Conservation (phyloP, 2,113 vertebrate species). For the Eptesicus fuscus region DNA sequence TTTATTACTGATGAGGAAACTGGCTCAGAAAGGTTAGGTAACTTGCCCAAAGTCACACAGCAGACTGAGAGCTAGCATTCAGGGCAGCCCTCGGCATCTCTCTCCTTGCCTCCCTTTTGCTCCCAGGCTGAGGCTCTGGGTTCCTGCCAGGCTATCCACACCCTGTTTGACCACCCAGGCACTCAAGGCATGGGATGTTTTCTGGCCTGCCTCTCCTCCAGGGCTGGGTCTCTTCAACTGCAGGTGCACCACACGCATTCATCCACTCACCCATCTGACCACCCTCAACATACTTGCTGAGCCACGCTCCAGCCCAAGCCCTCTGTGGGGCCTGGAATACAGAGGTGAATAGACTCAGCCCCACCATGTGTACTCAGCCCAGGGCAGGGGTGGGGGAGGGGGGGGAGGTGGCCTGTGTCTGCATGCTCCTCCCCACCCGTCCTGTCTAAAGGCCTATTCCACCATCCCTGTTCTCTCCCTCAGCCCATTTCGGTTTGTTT, state of each 20-base stretch:
- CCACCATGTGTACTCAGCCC: not conserved
- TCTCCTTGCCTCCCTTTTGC: not conserved
- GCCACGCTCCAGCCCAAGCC: not conserved
- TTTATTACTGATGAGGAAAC: not conserved
- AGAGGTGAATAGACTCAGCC: not conserved
- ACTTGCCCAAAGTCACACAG: not conserved
- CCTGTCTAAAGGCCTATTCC: not conserved
- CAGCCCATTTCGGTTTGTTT: not conserved
- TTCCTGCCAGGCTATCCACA: not conserved
- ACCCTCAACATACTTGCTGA: not conserved
- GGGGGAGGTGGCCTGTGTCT: not conserved
- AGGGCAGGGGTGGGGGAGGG: too few relatives aligned
- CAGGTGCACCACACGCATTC: not conserved
- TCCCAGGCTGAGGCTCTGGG: not conserved
- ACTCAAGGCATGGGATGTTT: not conserved
- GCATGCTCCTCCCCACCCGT: rapidly evolving
- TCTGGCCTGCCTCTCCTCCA: not conserved
- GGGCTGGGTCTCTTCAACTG: not conserved
- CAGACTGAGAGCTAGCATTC: not conserved
- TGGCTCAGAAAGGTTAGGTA: not conserved
- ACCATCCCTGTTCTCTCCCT: not conserved
- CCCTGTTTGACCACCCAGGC: not conserved
- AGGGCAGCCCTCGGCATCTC: not conserved
- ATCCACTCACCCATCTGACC: not conserved
- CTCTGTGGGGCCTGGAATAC: not conserved